Evolutionary conservation across 2,797 vertebrate genomes (phyloP).

Genomic region (Tympanoctomys barrerae): DNA sequence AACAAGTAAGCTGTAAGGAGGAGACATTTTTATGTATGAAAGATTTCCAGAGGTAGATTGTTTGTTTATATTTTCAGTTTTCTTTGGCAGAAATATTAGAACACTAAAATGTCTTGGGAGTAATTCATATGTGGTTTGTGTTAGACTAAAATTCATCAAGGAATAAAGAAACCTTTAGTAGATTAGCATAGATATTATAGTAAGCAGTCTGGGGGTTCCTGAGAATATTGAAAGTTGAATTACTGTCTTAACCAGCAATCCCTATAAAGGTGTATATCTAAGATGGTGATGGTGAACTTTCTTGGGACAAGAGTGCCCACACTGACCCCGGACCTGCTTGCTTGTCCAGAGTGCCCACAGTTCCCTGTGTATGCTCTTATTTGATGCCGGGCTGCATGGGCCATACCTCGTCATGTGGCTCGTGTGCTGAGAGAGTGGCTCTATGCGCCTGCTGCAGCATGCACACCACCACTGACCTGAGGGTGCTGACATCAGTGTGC

Average conservation of each 20-base stretch:
- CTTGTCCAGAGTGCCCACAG: no score
- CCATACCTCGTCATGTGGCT: background rate
- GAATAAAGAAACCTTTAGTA: background rate
- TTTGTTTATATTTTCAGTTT: slow-evolving; percentile 55
- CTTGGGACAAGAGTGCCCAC: no score
- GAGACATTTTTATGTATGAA: slow-evolving; percentile 38
- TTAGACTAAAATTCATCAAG: slow-evolving; percentile 49
- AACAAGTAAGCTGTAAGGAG: slow-evolving; percentile 10
- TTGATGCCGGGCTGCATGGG: background rate
- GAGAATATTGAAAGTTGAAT: no score
- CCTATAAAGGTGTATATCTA: background rate
- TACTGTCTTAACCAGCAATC: background rate
- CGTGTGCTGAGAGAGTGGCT: background rate
- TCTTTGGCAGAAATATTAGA: background rate
- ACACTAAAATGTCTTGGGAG: background rate
- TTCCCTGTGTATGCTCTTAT: no score
- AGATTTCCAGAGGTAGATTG: background rate
- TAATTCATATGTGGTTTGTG: slow-evolving; percentile 17
- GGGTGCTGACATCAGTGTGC: no score
- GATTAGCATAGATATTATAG: background rate
- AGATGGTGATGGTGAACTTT: no score
- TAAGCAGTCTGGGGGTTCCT: background rate
- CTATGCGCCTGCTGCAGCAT: background rate
- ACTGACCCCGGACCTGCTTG: no score
- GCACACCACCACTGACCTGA: background rate